A percentile compares a stretch with the other conserved stretches of the same genome.
These are phyloP conservation scores for Lutjanus campechanus DNA, from an alignment of 2,797 vertebrate species.

Conservation along the genomic window DNA sequence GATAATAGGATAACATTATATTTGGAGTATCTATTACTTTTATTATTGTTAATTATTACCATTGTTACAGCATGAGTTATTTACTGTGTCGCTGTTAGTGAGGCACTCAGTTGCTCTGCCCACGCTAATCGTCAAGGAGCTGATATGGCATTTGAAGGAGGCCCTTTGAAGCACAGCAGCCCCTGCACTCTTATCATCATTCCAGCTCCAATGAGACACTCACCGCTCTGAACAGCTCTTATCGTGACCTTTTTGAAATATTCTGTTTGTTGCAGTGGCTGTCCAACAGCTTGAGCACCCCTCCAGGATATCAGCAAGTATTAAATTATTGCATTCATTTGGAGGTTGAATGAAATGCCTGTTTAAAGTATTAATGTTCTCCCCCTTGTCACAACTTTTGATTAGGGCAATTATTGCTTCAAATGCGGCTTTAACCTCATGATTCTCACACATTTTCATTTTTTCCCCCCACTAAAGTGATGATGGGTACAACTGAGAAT, in stretches of 20 bases:
- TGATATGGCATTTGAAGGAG: constrained; percentile 34
- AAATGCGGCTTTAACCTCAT: background rate
- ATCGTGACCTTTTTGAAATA: constrained; percentile 45
- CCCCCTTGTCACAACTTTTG: background rate
- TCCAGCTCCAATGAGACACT: constrained; percentile 26
- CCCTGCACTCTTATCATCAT: constrained; percentile 21
- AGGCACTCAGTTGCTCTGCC: constrained; percentile 9
- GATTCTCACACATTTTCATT: background rate
- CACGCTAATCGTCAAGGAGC: constrained; percentile 18
- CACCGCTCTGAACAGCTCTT: constrained; percentile 26
- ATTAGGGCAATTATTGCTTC: background rate
- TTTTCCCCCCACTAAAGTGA: background rate
- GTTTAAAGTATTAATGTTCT: background rate
- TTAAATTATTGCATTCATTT: constrained; percentile 34
- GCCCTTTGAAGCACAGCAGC: constrained; percentile 16
- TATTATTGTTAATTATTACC: background rate
- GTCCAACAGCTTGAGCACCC: constrained; percentile 20
- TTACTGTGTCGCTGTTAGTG: constrained; percentile 13
- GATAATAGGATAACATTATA: constrained; percentile 7
- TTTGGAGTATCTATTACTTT: constrained; percentile 1
- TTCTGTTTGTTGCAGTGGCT: constrained; percentile 24
- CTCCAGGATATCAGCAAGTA: constrained; percentile 23
- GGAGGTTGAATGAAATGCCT: constrained; percentile 24
- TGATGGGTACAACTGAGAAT: background rate
- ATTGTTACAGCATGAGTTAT: constrained; percentile 14